Evolutionary conservation across 2,797 vertebrate species (phyloP), one percentile per base, ranked within the genome.

Genomic region (Pseudochirops cupreus): DNA sequence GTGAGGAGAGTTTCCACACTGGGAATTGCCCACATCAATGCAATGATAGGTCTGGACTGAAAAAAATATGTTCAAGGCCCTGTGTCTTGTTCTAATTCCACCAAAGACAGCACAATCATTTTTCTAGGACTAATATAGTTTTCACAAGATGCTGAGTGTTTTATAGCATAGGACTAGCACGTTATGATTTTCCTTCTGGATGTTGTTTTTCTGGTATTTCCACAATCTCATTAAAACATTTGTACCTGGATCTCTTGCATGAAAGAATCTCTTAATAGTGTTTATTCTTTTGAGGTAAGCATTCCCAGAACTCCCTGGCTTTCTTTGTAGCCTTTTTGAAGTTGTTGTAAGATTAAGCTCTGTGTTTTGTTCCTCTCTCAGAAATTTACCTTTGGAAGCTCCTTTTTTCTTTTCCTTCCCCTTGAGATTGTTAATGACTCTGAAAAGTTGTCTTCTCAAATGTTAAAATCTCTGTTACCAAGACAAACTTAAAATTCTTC

Each of bases 101-200:
- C 21, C 3, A 7, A 24, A 82, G 21, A 10, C 11, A 7, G 74
- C 74, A 82, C 9, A 82, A 62, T 28, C 58, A 10, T 91, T 50
- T 89, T 94, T 92, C 56, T 5, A 58, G 92, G 52, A 94, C 95
- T 92, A 82, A 39, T 39, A 24, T 5, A 24, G 0, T 52, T 97
- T 93, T 92, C 91, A 92, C 67, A 26, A 52, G 14, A 46, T 62
- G 54, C 24, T 39, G 33, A 62, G 3, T 92, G 4, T 96, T 94
- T 54, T 94, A 24, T 92, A 59, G 50, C 39, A 82, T 92, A 95
- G 93, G 62, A 1, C 24, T 56, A 31, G 16, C 14, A 18, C 0
- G 14, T 57, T 93, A 91, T 26, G n/a, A 91, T 92, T 96, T 95
- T 91, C 91, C 33, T 95, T 31, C 52, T 95, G 50, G 14, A 29